Percentiles rank a stretch among this genome's conserved stretches.
These are phyloP conservation scores for Nanger granti DNA, from an alignment of 2,113 vertebrate genomes.

Conservation along the genomic window DNA sequence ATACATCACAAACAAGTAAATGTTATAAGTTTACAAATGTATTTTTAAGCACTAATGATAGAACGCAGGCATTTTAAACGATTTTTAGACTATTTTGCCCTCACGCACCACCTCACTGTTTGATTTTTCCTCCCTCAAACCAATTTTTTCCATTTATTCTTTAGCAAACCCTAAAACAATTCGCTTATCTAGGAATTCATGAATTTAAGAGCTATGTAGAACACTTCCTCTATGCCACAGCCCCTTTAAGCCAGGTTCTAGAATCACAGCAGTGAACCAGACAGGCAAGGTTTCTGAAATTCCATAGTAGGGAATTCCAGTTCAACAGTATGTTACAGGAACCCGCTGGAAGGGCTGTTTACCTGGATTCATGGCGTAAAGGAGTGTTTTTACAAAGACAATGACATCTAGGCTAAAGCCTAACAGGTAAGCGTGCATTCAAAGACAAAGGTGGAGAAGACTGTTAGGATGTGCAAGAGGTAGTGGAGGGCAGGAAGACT, in stretches of 20 bases:
- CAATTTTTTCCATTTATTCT: not conserved
- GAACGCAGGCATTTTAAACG: not conserved
- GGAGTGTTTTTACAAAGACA: not conserved
- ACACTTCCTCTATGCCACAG: not conserved
- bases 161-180: not conserved
- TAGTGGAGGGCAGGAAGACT: not conserved
- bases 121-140: not conserved
- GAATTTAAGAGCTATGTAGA: not conserved
- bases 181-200: not conserved
- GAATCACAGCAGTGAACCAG: not conserved
- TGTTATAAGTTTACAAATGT: not conserved
- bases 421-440: no score
- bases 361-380: not conserved
- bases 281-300: not conserved
- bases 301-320: not conserved
- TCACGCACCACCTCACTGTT: not conserved
- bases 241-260: not conserved
- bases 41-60: not conserved
- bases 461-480: rapidly evolving
- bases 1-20: not conserved
- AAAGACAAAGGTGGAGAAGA: not conserved
- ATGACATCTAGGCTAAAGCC: not conserved
- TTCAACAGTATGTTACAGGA: not conserved
- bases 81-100: not conserved
- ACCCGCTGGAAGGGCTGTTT: not conserved